These are phyloP conservation scores for Drosophila insularis DNA, from an alignment of 1,140 invertebrate genomes.

Conservation along the genomic window DNA sequence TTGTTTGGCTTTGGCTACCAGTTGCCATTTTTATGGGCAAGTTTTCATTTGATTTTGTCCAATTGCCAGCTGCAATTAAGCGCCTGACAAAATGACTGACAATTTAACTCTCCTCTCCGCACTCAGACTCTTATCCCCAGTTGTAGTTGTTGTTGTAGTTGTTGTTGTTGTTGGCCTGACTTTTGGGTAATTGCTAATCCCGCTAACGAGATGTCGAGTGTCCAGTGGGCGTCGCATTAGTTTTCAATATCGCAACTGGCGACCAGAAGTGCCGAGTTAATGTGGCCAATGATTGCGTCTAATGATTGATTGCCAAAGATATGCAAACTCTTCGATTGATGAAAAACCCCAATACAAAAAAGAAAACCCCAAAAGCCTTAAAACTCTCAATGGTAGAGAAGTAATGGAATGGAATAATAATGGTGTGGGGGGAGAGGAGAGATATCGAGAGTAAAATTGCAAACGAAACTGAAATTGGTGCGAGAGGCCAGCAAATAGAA, in stretches of 20 bases:
- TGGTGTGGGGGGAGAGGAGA: not conserved
- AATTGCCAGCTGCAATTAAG: slow-evolving; percentile 77
- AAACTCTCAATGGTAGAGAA: not conserved
- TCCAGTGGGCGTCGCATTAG: slow-evolving; percentile 78
- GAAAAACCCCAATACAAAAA: not conserved
- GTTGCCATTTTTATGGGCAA: slow-evolving; percentile 36
- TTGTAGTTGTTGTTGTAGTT: not conserved
- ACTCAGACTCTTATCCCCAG: not conserved
- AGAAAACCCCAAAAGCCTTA: not conserved
- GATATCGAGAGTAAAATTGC: slow-evolving; percentile 70
- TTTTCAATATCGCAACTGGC: slow-evolving; percentile 67
- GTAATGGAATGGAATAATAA: not conserved
- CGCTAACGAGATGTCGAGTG: slow-evolving; percentile 68
- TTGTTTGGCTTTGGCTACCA: slow-evolving; percentile 69
- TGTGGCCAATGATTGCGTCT: slow-evolving; percentile 76
- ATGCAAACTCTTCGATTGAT: slow-evolving; percentile 33
- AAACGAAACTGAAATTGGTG: slow-evolving; percentile 74
- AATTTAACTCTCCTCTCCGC: slow-evolving; percentile 47
- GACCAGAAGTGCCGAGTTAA: slow-evolving; percentile 65
- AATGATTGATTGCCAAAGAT: slow-evolving; percentile 80
- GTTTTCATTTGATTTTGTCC: slow-evolving; percentile 36
- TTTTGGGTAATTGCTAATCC: slow-evolving; percentile 79
- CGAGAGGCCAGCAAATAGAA: slow-evolving; percentile 27
- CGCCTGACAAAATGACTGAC: slow-evolving; percentile 79
- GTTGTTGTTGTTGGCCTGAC: slow-evolving; percentile 28